Evolutionary conservation across 2,113 vertebrate genomes (phyloP), one percentile per base, ranked within the genome.

Genomic region (Lasiurus cinereus): DNA sequence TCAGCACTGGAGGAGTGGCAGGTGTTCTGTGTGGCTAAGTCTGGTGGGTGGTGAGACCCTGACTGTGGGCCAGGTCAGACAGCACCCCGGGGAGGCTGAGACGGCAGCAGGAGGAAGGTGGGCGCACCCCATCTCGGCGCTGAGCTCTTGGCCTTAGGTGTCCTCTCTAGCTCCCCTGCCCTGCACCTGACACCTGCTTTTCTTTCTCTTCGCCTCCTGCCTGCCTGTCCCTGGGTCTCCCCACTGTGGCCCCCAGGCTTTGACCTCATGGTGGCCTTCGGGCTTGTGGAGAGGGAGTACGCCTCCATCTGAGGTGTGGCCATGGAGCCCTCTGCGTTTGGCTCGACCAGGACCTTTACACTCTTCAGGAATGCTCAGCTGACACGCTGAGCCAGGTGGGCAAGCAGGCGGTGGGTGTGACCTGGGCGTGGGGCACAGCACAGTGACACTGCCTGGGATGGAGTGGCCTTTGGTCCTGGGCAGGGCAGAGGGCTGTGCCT

Each of bases 201-300:
- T n/a, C 64, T 70, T 48, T 18, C 29, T 50, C 11, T 36, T 13
- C 1, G 21, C 8, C 10, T 1, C 29, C 64, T 0, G 8, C 48
- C 39, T 19, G 18, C 7, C 16, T 7, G 29, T 5, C 31, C 50
- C 50, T 27, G 1, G 2, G 5, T 3, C 31, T 0, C 4, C 18
- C 24, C 12, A 39, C 3, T 46, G 4, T 24, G 72, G 16, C 4
- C 36, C 16, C 52, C 93, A 99, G 99, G 99, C 16, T 99, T 99
- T 69, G 98, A 99, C 97, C 99, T 99, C 98, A 99, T 99, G 99
- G 98, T 98, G 27, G 98, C 98, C 4, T 99, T 99, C 50, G 99
- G 99, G 91, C 98, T 99, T 74, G 99, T 98, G 5, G 98, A 97
- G 92, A 98, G 96, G 85, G 98, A 99, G 43, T 99, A 99, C 1